Base-by-base conservation (phyloP, 2,113 vertebrate species). In the Rousettus leschenaultii region DNA sequence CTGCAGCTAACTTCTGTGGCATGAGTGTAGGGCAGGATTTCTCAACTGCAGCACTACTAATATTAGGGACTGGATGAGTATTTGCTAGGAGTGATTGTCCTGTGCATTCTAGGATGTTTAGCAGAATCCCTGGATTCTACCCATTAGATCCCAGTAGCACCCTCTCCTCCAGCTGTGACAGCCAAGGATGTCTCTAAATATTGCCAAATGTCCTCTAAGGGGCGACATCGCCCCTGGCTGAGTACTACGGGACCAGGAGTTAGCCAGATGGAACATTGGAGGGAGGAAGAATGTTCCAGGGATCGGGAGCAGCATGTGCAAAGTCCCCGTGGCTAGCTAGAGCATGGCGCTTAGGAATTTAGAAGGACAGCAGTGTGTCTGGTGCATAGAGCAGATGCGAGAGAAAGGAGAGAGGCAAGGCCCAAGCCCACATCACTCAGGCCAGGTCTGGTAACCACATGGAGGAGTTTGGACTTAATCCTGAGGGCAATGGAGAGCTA, bases 1-100 rank as follows among this genome's bases (percentile, higher is more conserved):
- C 28, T 0, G 1, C 21, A 18, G 40, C 21, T 22, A 48, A 28
- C 13, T 2, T n/a, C n/a, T 15, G 1, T 4, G 35, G 53, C 18
- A 19, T 21, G 6, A 4, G 18, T 2, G 11, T 4, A 33, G 66
- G 22, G 45, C 61, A 26, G 24, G 43, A 15, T 38, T 51, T 83
- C 68, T 66, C 59, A 57, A 2, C 2, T 0, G 48, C 2, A 26
- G 73, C 2, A 0, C 61, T 16, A 0, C 7, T 24, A 35, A 45
- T 63, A 1, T 35, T 38, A 13, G 53, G 53, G 57, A 28, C 66
- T 33, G 40, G 19, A 6, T 22, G 10, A 57, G n/a, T 53, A 38
- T 73, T 55, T 63, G 30, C 74, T 82, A 18, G 2, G 21, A 35
- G 38, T 7, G 45, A 14, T 18, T 18, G 33, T 33, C 71, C 19